Conservation (phyloP, 2,888 invertebrate genomes). For the Azorinus chamasolen region DNA sequence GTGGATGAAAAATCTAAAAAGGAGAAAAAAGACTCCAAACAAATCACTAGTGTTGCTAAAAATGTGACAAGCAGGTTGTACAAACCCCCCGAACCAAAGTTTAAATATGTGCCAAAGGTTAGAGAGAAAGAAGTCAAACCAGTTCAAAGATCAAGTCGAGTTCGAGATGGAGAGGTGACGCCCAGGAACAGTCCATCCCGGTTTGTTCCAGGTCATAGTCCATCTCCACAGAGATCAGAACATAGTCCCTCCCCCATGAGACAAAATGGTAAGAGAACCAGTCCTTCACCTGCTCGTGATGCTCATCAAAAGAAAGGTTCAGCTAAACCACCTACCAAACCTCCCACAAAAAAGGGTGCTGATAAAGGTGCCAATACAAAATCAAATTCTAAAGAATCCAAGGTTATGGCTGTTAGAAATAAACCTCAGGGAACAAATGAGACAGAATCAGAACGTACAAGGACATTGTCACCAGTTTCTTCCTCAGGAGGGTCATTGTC, state of each 20-base stretch:
- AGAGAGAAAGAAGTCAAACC: slow-evolving; percentile 57
- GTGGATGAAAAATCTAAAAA: slow-evolving; percentile 13
- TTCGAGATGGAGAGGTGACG: slow-evolving; percentile 34
- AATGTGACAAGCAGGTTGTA: slow-evolving; percentile 76
- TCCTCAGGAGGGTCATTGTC: slow-evolving; percentile 6
- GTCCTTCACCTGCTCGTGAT: slow-evolving; percentile 42
- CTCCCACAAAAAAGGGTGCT: slow-evolving; percentile 18
- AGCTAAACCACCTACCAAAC: background rate
- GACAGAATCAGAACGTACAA: too few relatives aligned
- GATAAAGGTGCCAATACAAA: slow-evolving; percentile 17
- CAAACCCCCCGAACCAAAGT: slow-evolving; percentile 68
- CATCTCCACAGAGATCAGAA: slow-evolving; percentile 40
- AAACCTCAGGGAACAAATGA: slow-evolving; percentile 4
- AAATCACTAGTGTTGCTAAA: slow-evolving; percentile 56
- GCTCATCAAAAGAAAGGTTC: background rate
- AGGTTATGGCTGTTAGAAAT: slow-evolving; percentile 21
- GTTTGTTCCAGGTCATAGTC: slow-evolving; percentile 26
- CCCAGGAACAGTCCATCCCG: slow-evolving; percentile 36
- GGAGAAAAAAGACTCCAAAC: slow-evolving; percentile 16
- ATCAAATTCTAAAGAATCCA: slow-evolving; percentile 14
- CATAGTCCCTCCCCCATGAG: slow-evolving; percentile 53
- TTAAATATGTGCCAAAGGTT: slow-evolving; percentile 68
- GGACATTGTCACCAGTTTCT: too few relatives aligned
- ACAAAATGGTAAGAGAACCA: slow-evolving; percentile 19
- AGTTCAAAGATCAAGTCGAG: slow-evolving; percentile 26